A percentile compares a stretch with the other conserved stretches of the same genome.
These are phyloP conservation scores for Esperia sulphurella DNA, from an alignment of 2,888 invertebrate species.

Conservation along the genomic window DNA sequence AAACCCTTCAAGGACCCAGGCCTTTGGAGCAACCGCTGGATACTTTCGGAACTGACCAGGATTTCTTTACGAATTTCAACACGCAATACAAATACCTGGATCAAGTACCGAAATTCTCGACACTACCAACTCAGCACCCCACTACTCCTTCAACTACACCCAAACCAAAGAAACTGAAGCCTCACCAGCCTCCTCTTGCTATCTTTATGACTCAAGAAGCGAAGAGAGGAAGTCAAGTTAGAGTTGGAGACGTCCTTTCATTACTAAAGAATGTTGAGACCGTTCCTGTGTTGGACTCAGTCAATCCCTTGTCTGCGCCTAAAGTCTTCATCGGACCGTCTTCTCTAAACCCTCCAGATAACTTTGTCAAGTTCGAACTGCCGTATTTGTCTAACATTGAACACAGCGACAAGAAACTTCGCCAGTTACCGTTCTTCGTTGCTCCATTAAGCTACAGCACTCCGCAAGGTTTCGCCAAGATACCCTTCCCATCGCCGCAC, in stretches of 20 bases:
- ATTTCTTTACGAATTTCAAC: slow-evolving; percentile 56
- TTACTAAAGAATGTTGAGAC: slow-evolving; percentile 84
- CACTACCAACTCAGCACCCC: slow-evolving; percentile 55
- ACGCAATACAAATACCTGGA: slow-evolving; percentile 37
- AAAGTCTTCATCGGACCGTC: slow-evolving; percentile 91
- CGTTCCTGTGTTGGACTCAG: slow-evolving; percentile 87
- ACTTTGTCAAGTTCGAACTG: slow-evolving; percentile 88
- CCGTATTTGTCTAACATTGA: slow-evolving; percentile 89
- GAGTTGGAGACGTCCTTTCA: slow-evolving; percentile 84
- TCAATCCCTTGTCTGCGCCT: slow-evolving; percentile 83
- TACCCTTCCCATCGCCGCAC: slow-evolving; percentile 91
- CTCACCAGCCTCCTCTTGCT: slow-evolving; percentile 91
- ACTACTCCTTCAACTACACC: slow-evolving; percentile 63
- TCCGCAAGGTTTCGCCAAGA: slow-evolving; percentile 91
- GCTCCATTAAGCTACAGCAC: slow-evolving; percentile 91
- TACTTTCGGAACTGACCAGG: slow-evolving; percentile 12
- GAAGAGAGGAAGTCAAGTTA: slow-evolving; percentile 70
- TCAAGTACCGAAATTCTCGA: slow-evolving; percentile 60
- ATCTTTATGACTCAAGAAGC: slow-evolving; percentile 84
- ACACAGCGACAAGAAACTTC: slow-evolving; percentile 84
- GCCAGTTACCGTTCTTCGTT: slow-evolving; percentile 90
- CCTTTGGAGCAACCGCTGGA: slow-evolving; percentile 44
- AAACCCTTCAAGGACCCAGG: slow-evolving; percentile 38
- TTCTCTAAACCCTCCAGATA: slow-evolving; percentile 83
- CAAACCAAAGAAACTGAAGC: slow-evolving; percentile 81